These are phyloP conservation scores for Reinhardtius hippoglossoides DNA, from an alignment of 2,113 vertebrate genomes.

Conservation along the genomic window DNA sequence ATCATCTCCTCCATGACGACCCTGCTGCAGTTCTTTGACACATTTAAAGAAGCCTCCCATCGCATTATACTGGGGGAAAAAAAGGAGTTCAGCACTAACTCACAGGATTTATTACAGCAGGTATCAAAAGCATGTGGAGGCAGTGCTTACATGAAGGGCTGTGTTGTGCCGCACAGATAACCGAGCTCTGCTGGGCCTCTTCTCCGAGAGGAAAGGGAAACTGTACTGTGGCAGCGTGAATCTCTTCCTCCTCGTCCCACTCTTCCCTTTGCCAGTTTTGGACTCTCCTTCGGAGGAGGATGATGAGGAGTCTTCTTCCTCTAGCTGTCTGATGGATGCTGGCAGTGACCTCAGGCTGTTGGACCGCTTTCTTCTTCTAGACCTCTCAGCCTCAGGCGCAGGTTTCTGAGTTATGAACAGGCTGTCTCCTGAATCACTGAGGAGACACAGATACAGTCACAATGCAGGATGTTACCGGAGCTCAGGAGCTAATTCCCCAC, in stretches of 20 bases:
- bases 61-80: conserved; percentile 62
- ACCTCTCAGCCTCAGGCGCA: conserved; percentile 33
- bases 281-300: not conserved
- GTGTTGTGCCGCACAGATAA: not conserved
- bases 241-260: not conserved
- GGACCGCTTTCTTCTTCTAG: not conserved
- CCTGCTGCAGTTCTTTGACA: conserved; percentile 38
- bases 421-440: conserved; percentile 79
- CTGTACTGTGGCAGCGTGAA: conserved; percentile 13
- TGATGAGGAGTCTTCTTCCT: not conserved
- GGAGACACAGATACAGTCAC: not conserved
- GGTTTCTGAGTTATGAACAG: conserved; percentile 78
- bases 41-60: conserved; percentile 77
- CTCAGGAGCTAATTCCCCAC: not conserved
- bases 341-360: rapidly evolving
- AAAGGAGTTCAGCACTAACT: not conserved
- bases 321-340: not conserved
- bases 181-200: rapidly evolving
- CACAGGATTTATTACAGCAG: not conserved
- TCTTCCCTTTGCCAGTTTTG: not conserved
- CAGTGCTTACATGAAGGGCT: conserved; percentile 56
- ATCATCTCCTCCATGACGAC: not conserved
- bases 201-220: conserved; percentile 64
- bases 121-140: not conserved
- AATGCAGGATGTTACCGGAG: not conserved